Percentiles rank a stretch among this genome's conserved stretches.
phyloP scores from a whole-genome alignment of 2,797 vertebrate genomes.

The Onychomys leucogaster region DNA sequence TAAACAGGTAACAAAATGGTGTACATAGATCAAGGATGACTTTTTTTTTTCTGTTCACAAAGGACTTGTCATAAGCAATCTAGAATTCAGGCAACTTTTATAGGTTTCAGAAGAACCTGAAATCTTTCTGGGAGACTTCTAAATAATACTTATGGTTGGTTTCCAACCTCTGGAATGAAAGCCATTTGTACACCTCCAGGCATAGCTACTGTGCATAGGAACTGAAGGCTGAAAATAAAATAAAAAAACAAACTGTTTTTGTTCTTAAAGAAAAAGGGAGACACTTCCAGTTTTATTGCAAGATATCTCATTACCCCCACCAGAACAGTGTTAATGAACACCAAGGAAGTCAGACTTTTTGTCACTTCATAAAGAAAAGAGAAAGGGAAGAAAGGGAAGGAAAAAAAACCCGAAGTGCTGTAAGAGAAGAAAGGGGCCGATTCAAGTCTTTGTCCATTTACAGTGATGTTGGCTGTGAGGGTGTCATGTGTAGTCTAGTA shows the following conservation, averaged over 20 bases:
- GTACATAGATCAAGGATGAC: not conserved
- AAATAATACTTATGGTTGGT: not conserved
- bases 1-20: not conserved
- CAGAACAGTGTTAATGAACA: constrained; percentile 8
- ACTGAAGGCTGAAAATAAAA: not conserved
- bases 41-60: not conserved
- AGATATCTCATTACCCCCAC: not conserved
- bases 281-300: not conserved
- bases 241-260: not conserved
- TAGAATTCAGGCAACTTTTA: not conserved
- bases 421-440: not conserved
- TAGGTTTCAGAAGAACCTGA: not conserved
- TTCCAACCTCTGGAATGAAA: not conserved
- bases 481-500: not conserved
- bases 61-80: not conserved
- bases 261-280: not conserved
- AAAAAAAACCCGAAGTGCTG: not conserved
- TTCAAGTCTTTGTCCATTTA: not conserved
- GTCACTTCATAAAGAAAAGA: not conserved
- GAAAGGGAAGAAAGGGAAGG: not conserved
- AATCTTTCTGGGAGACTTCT: not conserved
- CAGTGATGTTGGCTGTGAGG: not conserved
- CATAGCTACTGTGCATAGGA: not conserved
- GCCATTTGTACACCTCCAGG: not conserved
- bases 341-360: not conserved